phyloP scores from a whole-genome alignment of 1,140 invertebrate species.

The Bicyclus anynana region DNA sequence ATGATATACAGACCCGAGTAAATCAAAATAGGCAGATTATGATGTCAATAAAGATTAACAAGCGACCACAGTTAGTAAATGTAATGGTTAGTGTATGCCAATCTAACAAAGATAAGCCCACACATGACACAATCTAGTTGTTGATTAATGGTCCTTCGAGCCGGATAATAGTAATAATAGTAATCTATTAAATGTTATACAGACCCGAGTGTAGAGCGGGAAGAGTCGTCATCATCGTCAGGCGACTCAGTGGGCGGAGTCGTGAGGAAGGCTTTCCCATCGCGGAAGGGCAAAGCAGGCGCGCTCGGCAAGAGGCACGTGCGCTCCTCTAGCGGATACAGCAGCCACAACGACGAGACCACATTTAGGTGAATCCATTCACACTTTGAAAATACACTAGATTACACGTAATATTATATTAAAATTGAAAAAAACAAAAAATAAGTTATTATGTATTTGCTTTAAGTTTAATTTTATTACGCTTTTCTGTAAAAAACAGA shows the following conservation, averaged over 20 bases:
- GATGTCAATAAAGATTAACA: too few relatives aligned
- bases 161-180: not conserved
- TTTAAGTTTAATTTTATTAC: too few relatives aligned
- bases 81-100: too few relatives aligned
- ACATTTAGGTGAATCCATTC: conserved; percentile 82
- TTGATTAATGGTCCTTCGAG: too few relatives aligned
- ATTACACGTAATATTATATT: not conserved
- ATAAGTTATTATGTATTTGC: too few relatives aligned
- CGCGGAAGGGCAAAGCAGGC: conserved; percentile 80
- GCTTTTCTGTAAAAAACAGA: too few relatives aligned
- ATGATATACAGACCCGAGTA: conserved; percentile 52
- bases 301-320: conserved; percentile 81
- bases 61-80: too few relatives aligned
- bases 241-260: conserved; percentile 83
- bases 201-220: conserved; percentile 78
- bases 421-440: too few relatives aligned
- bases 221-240: conserved; percentile 85
- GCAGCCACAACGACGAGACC: conserved; percentile 88
- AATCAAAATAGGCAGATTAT: too few relatives aligned
- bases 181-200: conserved; percentile 3
- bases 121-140: too few relatives aligned
- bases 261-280: conserved; percentile 81
- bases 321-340: conserved; percentile 85
- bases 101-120: too few relatives aligned
- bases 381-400: not conserved